A percentile compares a stretch with the other conserved stretches of the same genome.
phyloP scores from a whole-genome alignment of 2,113 vertebrate genomes.

The Psittacara wagleri region DNA sequence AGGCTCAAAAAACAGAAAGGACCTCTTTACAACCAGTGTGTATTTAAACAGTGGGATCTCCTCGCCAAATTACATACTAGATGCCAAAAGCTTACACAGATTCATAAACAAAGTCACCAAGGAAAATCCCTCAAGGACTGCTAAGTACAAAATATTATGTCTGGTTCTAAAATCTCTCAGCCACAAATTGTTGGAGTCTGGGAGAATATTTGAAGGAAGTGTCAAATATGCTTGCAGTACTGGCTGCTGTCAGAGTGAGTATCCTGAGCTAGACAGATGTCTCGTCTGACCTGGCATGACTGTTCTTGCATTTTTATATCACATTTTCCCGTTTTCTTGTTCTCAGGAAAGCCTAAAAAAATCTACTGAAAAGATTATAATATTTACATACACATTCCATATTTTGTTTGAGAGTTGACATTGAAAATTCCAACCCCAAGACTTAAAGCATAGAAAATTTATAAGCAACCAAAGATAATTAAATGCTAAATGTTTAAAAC shows the following conservation, averaged over 20 bases:
- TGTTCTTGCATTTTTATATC: slow-evolving; percentile 16
- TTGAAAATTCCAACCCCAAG: background rate
- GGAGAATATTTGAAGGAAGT: slow-evolving; percentile 22
- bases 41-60: slow-evolving; percentile 15
- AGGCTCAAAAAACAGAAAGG: background rate
- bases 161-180: slow-evolving; percentile 37
- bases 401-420: background rate
- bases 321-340: background rate
- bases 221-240: background rate
- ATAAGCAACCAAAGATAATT: background rate
- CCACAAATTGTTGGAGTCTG: slow-evolving; percentile 27
- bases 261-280: background rate
- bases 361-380: background rate
- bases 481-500: background rate
- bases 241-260: background rate
- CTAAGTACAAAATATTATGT: slow-evolving; percentile 32
- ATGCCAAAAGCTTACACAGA: slow-evolving; percentile 3
- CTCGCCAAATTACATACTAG: background rate
- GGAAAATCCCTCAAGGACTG: slow-evolving; percentile 34
- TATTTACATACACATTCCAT: background rate
- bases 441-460: background rate
- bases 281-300: slow-evolving; percentile 44
- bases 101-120: slow-evolving; percentile 18
- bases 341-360: background rate
- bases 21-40: background rate